Conservation (phyloP, 1,140 invertebrate genomes). For the Bursaphelenchus mucronatus region DNA sequence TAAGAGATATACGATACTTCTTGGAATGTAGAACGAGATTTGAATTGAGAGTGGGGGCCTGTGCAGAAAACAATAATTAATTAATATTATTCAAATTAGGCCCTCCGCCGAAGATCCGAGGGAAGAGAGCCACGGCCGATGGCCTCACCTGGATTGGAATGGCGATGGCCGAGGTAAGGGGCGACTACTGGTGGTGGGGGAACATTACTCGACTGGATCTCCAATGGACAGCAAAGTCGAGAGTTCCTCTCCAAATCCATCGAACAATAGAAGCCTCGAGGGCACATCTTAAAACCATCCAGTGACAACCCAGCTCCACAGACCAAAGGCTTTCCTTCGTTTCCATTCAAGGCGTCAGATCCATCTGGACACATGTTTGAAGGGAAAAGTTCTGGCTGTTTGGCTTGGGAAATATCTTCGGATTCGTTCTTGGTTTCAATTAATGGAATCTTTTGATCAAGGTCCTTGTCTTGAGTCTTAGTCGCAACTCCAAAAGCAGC, state of each 20-base stretch:
- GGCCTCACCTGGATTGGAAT: conserved; percentile 35
- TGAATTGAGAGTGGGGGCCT: too few species aligned
- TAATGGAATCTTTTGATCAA: neutral
- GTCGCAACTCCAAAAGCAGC: conserved; percentile 22
- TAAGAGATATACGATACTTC: too few species aligned
- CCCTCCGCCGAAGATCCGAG: too few species aligned
- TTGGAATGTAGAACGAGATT: too few species aligned
- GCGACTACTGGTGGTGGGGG: conserved; percentile 46
- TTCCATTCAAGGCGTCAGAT: conserved; percentile 50
- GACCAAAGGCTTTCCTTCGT: conserved; percentile 32
- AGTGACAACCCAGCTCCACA: conserved; percentile 51
- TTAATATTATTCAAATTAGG: too few species aligned
- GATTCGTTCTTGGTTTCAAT: neutral
- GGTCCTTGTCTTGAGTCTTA: conserved; percentile 3
- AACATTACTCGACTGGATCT: conserved; percentile 30
- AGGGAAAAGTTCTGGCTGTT: conserved; percentile 6
- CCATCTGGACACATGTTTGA: conserved; percentile 55
- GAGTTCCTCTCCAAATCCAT: conserved; percentile 47
- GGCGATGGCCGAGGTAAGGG: conserved; percentile 50
- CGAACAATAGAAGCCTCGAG: conserved; percentile 56
- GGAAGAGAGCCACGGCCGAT: too few species aligned
- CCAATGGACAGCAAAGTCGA: conserved; percentile 54
- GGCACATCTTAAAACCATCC: conserved; percentile 55
- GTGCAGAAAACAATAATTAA: too few species aligned
- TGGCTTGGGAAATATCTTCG: conserved; percentile 7